These are phyloP conservation scores for Bombycilla garrulus DNA, from an alignment of 2,113 vertebrate species.

Conservation along the genomic window DNA sequence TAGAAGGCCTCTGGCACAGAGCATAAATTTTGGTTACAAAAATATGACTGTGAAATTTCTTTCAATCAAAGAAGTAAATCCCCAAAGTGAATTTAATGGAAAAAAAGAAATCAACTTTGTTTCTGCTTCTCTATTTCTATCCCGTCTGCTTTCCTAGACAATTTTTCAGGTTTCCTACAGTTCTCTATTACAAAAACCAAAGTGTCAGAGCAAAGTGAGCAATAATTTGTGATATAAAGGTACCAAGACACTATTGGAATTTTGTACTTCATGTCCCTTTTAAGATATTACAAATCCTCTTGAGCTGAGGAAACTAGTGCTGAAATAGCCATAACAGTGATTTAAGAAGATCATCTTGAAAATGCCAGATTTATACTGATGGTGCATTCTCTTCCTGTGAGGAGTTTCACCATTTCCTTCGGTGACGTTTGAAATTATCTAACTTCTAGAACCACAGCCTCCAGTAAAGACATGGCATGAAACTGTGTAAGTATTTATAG, in stretches of 20 bases:
- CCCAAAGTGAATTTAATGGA: background rate
- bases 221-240: background rate
- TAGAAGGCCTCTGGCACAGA: background rate
- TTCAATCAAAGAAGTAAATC: background rate
- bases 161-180: background rate
- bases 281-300: background rate
- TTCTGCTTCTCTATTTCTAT: background rate
- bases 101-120: background rate
- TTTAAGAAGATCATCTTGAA: background rate
- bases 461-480: background rate
- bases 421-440: background rate
- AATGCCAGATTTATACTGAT: background rate
- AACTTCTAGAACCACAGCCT: background rate
- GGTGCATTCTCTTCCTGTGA: background rate
- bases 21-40: background rate
- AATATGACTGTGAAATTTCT: background rate
- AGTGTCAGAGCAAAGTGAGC: background rate
- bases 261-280: background rate
- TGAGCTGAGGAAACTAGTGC: background rate
- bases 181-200: background rate
- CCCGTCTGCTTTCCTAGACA: background rate
- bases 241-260: background rate
- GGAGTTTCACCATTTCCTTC: background rate
- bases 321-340: background rate
- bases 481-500: background rate